A percentile compares a stretch with the other conserved stretches of the same genome.
phyloP scores from a whole-genome alignment of 2,888 invertebrate genomes.

The Cephus pygmeus region DNA sequence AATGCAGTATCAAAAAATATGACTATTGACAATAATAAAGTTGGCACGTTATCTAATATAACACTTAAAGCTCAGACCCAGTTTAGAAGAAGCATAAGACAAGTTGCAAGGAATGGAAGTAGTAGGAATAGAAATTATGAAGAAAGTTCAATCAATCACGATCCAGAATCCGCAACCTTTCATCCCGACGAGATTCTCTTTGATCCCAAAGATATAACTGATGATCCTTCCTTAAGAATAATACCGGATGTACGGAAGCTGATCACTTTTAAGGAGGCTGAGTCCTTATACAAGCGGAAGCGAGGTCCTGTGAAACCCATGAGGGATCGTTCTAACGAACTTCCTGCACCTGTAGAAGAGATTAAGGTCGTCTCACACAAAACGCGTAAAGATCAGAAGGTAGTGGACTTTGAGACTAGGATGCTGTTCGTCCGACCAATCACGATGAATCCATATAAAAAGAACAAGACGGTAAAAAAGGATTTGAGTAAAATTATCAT shows the following conservation, averaged over 20 bases:
- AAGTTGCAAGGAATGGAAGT: neutral
- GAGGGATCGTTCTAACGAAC: constrained; percentile 3
- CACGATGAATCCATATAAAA: neutral
- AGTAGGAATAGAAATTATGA: constrained; percentile 1
- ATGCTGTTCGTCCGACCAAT: constrained; percentile 20
- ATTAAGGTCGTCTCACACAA: constrained; percentile 14
- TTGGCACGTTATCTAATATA: constrained; percentile 19
- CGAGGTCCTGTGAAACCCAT: constrained; percentile 14
- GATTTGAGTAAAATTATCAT: neutral
- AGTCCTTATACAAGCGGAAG: neutral
- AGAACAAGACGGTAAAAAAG: neutral
- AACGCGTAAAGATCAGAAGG: constrained; percentile 9
- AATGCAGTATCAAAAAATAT: too few relatives aligned
- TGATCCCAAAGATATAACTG: neutral
- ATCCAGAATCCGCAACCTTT: constrained; percentile 19
- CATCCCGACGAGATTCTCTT: constrained; percentile 20
- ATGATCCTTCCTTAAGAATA: neutral
- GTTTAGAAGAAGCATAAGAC: constrained; percentile 14
- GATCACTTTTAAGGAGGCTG: constrained; percentile 2
- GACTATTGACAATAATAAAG: too few relatives aligned
- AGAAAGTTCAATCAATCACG: neutral
- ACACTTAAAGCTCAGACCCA: constrained; percentile 18
- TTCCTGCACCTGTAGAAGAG: constrained; percentile 9
- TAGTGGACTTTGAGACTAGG: constrained; percentile 18
- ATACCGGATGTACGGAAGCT: neutral